Evolutionary conservation across 2,888 invertebrate genomes (phyloP), one percentile per base, ranked within the genome.

Genomic region (Ophioninae sp.): DNA sequence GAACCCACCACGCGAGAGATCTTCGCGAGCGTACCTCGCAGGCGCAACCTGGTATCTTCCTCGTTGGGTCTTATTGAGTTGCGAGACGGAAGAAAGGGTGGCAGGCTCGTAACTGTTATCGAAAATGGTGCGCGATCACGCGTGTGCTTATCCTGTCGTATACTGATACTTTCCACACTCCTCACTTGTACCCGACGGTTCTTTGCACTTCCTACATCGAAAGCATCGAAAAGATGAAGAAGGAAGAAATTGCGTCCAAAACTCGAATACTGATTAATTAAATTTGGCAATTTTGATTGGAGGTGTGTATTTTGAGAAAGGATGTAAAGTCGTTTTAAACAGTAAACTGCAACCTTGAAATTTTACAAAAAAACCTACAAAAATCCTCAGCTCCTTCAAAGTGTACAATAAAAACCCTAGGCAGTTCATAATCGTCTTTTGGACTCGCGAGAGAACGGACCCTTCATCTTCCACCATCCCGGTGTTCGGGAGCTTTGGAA

Each of bases 21-120:
- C 22, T 51, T 65, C 23, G n/a, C 37, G 63, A 30, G 72, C 73
- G 86, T 84, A 83, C 79, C 83, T 80, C 51, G 59, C 74, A 71
- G 86, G 82, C 85, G 79, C 77, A 82, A 77, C 76, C 81, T 30
- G 30, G 79, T 82, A 85, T 86, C 78, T 82, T 80, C 79, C 78
- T 77, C 79, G 74, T 58, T 69, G 79, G 79, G 69, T 83, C 78
- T 80, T 83, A 87, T 86, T 81, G 80, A 87, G 85, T 81, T 81
- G 81, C 85, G 44, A 37, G 65, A 67, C 8, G 2, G 41, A 22
- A 69, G 64, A 67, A 58, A 17, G 37, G 6, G 44, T 61, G 68
- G 83, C 73, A 75, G 67, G 64, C 75, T 80, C 82, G 75, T 23
- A 67, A 75, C 75, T 75, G 65, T 67, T 84, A 81, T 83, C 86